Evolutionary conservation across 2,113 vertebrate species (phyloP).

Genomic region (Zapornia atra): DNA sequence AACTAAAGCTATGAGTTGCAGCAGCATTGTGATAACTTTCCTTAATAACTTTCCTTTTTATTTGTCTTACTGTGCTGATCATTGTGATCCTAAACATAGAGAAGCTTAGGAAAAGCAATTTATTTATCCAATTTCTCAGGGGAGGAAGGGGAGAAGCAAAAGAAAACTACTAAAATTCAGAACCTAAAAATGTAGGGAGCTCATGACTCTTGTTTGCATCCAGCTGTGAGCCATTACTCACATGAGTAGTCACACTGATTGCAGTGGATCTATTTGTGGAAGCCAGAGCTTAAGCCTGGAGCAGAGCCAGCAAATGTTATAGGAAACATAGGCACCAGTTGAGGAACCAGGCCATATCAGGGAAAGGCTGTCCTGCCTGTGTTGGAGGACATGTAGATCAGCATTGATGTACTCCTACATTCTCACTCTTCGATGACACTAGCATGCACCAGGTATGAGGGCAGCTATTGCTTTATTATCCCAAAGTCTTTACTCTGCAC

Average conservation of each 20-base stretch:
- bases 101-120: conserved; percentile 2
- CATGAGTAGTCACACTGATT: conserved; percentile 51
- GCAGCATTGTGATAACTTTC: not conserved
- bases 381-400: not conserved
- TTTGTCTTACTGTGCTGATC: conserved; percentile 1
- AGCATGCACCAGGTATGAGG: accelerated
- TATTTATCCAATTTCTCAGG: not conserved
- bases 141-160: not conserved
- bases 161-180: not conserved
- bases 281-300: not conserved
- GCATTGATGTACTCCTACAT: not conserved
- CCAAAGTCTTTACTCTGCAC: not conserved
- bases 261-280: conserved; percentile 33
- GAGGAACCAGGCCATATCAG: not conserved
- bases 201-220: conserved; percentile 8
- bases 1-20: not conserved
- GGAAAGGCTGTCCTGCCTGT: not conserved
- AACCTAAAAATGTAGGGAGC: conserved; percentile 3
- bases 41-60: not conserved
- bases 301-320: not conserved
- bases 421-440: not conserved
- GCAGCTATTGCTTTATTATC: not conserved
- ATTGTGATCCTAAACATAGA: not conserved
- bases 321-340: not conserved
- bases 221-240: conserved; percentile 58